Evolutionary conservation across 2,888 invertebrate genomes (phyloP), one percentile per base, ranked within the genome.

Genomic region (Sarcophaga variegata): DNA sequence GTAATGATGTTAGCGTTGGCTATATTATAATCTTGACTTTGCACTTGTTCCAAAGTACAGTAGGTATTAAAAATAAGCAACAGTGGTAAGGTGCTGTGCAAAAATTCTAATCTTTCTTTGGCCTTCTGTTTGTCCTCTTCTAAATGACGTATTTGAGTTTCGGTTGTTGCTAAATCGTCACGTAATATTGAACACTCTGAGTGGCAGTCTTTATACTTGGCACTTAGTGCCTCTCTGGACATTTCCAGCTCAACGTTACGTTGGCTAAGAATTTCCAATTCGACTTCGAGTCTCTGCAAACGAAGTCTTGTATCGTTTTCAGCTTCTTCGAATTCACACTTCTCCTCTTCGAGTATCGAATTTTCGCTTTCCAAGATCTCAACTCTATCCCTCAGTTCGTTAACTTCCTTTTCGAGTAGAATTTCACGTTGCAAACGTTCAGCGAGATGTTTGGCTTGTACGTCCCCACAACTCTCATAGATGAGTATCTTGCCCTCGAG

Each of bases 241-340:
- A 93, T 93, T 94, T 95, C 90, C 94, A 95, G 90, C 94, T 95
- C 94, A 93, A 93, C 90, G 90, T 93, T 94, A 10, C 93, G 92
- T 88, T 94, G 93, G 45, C 91, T 91, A 27, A 93, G 93, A 84
- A 95, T 94, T 91, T 95, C 95, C 90, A 95, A 94, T 90, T 95
- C 95, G 91, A 95, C 94, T 92, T 95, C 95, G 89, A 95, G 94
- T 88, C 95, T 95, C 85, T 94, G 94, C 84, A 94, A 87, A 20
- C 92, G 92, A 8, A 94, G 89, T 75, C 94, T 91, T n/a, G 96
- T 96, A 90, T 96, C 96, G 94, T 96, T 96, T 93, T 96, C 96
- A 47, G 96, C 96, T 93, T 96, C 96, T 93, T 96, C 96, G 88
- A 96, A 94, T 92, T 96, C 96, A 91, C 96, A 96, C 92, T 95